phyloP scores from a whole-genome alignment of 1,140 invertebrate species.

The Pissodes strobi region DNA sequence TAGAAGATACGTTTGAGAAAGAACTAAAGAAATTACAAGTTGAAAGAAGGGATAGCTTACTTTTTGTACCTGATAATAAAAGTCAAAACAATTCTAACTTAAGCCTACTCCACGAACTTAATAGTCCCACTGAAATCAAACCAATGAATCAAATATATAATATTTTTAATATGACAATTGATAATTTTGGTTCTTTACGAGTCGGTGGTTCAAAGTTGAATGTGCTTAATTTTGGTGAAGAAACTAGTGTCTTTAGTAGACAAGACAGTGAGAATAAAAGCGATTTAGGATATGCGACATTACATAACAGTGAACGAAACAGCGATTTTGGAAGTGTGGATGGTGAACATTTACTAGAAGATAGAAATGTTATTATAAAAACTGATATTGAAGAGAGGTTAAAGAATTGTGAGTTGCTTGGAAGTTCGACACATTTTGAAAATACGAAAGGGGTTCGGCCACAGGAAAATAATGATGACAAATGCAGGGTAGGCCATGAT shows the following conservation, averaged over 20 bases:
- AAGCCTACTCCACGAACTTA: conserved; percentile 47
- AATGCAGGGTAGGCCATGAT: too few relatives aligned
- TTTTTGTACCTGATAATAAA: conserved; percentile 54
- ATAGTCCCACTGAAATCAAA: conserved; percentile 46
- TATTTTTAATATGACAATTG: conserved; percentile 52
- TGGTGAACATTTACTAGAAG: conserved; percentile 29
- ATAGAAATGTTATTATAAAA: conserved; percentile 12
- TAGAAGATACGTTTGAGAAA: conserved; percentile 63
- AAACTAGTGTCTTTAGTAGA: conserved; percentile 10
- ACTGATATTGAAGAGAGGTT: conserved; percentile 17
- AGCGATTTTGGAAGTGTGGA: conserved; percentile 31
- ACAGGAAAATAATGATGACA: background rate
- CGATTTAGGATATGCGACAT: conserved; percentile 28
- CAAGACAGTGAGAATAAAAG: conserved; percentile 31
- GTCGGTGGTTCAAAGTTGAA: conserved; percentile 38
- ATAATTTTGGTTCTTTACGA: conserved; percentile 40
- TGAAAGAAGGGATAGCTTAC: conserved; percentile 52
- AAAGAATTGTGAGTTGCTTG: conserved; percentile 17
- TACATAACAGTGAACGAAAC: conserved; percentile 28
- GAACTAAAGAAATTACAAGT: conserved; percentile 61
- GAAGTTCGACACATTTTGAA: background rate
- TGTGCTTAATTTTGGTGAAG: conserved; percentile 36
- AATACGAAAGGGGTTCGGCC: background rate
- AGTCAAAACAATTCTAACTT: conserved; percentile 43
- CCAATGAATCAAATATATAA: conserved; percentile 53